Percentiles rank a stretch among this genome's conserved stretches.
phyloP scores from a whole-genome alignment of 1,140 invertebrate genomes.

The Ephestia elutella region DNA sequence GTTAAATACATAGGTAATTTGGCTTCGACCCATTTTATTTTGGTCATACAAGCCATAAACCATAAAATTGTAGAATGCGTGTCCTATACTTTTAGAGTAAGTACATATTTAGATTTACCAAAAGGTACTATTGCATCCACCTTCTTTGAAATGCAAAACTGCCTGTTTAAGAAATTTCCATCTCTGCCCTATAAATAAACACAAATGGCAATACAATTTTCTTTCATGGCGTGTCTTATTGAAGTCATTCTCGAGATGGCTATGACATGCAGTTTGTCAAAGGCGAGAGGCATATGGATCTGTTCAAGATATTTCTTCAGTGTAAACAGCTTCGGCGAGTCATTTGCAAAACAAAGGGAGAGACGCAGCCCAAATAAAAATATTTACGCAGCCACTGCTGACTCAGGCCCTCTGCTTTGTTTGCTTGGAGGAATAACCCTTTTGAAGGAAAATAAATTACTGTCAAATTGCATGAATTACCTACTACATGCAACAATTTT shows the following conservation, averaged over 20 bases:
- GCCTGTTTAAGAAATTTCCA: neutral
- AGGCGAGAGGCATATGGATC: conserved; percentile 38
- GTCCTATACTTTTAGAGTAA: no score
- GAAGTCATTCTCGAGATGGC: conserved; percentile 22
- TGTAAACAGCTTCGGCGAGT: conserved; percentile 55
- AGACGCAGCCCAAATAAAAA: conserved; percentile 63
- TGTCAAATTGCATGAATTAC: conserved; percentile 26
- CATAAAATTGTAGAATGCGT: no score
- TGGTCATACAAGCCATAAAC: no score
- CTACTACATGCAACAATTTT: no score
- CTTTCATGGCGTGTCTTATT: conserved; percentile 12
- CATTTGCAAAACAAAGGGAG: conserved; percentile 68
- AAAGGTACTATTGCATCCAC: no score
- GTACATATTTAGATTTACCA: no score
- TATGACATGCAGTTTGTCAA: conserved; percentile 33
- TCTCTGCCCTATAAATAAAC: neutral
- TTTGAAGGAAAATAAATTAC: conserved; percentile 56
- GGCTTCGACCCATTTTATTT: no score
- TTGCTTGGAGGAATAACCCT: conserved; percentile 52
- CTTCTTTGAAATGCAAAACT: neutral
- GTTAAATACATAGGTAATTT: no score
- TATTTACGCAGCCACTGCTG: conserved; percentile 63
- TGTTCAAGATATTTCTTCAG: conserved; percentile 47
- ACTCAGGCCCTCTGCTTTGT: conserved; percentile 62
- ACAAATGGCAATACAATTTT: conserved; percentile 9